Conservation (phyloP, 2,797 vertebrate species). For the Chelidonichthys spinosus region DNA sequence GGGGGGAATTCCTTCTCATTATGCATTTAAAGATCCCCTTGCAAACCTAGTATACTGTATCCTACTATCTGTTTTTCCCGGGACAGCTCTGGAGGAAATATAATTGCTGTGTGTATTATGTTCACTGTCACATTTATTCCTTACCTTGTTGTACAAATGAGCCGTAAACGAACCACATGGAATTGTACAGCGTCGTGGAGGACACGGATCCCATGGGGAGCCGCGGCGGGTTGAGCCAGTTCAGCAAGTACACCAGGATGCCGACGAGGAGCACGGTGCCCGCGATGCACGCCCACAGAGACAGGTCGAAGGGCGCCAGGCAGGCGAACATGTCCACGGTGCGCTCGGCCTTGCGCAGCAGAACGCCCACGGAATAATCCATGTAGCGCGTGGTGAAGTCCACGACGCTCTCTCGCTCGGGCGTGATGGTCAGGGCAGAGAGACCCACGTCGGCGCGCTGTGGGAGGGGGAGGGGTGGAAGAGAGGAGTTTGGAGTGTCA, state of each 20-base stretch:
- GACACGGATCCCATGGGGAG: conserved; percentile 97
- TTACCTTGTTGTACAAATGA: conserved; percentile 99
- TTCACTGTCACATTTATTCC: conserved; percentile 35
- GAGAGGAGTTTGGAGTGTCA: conserved; percentile 34
- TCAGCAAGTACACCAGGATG: conserved; percentile 95
- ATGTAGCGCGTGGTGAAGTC: conserved; percentile 99
- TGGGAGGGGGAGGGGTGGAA: conserved; percentile 24
- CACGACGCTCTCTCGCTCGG: conserved; percentile 96
- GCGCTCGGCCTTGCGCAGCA: conserved; percentile 95
- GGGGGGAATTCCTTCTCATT: neutral
- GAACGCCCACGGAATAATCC: conserved; percentile 98
- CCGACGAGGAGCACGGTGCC: conserved; percentile 96
- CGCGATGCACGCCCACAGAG: conserved; percentile 98
- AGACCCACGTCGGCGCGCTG: conserved; percentile 97
- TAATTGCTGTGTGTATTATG: neutral
- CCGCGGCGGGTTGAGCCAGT: conserved; percentile 97
- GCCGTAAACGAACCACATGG: conserved; percentile 99
- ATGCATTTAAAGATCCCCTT: neutral
- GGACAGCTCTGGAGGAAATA: neutral
- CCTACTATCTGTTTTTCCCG: neutral
- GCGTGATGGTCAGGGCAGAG: conserved; percentile 97
- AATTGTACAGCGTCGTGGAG: conserved; percentile 97
- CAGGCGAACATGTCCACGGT: conserved; percentile 99
- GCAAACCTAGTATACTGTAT: neutral
- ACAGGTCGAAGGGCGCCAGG: conserved; percentile 96